A percentile compares a stretch with the other conserved stretches of the same genome.
These are phyloP conservation scores for Cylloceria caligata DNA, from an alignment of 2,888 invertebrate species.

Conservation along the genomic window DNA sequence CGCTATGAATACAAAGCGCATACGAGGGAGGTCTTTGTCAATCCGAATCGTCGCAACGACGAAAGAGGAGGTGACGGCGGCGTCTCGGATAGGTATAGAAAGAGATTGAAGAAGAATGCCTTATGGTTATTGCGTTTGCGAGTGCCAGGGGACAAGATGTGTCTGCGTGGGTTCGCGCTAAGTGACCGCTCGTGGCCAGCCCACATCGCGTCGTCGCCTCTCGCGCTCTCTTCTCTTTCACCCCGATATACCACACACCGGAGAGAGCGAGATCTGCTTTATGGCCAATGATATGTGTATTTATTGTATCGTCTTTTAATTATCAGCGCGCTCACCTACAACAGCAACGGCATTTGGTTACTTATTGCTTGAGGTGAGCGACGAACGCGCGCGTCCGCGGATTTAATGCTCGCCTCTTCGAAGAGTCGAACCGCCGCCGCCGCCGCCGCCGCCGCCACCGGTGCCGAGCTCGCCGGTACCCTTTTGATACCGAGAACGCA, in stretches of 20 bases:
- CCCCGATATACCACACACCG: slow-evolving; percentile 51
- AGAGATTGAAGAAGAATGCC: slow-evolving; percentile 74
- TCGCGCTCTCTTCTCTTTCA: slow-evolving; percentile 8
- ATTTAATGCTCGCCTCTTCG: slow-evolving; percentile 78
- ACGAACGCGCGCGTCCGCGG: slow-evolving; percentile 52
- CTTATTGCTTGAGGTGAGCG: slow-evolving; percentile 79
- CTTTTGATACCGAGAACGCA: slow-evolving; percentile 69
- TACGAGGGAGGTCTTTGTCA: slow-evolving; percentile 25
- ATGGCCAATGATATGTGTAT: slow-evolving; percentile 84
- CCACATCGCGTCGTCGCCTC: slow-evolving; percentile 74
- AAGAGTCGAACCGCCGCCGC: slow-evolving; percentile 49
- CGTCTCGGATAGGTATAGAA: slow-evolving; percentile 50
- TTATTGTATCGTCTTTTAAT: slow-evolving; percentile 85
- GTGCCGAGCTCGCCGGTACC: slow-evolving; percentile 65
- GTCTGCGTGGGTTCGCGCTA: slow-evolving; percentile 80
- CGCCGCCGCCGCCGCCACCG: slow-evolving; percentile 52
- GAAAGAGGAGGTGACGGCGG: slow-evolving; percentile 40
- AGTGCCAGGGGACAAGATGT: slow-evolving; percentile 79
- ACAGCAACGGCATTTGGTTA: slow-evolving; percentile 83
- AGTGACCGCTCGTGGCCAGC: slow-evolving; percentile 74
- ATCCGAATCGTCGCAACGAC: slow-evolving; percentile 20
- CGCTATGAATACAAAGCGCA: slow-evolving; percentile 16
- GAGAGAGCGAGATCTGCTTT: slow-evolving; percentile 78
- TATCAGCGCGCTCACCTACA: slow-evolving; percentile 84
- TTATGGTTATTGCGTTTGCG: slow-evolving; percentile 81